phyloP scores from a whole-genome alignment of 2,888 invertebrate genomes.

The Ariolimax columbianus region DNA sequence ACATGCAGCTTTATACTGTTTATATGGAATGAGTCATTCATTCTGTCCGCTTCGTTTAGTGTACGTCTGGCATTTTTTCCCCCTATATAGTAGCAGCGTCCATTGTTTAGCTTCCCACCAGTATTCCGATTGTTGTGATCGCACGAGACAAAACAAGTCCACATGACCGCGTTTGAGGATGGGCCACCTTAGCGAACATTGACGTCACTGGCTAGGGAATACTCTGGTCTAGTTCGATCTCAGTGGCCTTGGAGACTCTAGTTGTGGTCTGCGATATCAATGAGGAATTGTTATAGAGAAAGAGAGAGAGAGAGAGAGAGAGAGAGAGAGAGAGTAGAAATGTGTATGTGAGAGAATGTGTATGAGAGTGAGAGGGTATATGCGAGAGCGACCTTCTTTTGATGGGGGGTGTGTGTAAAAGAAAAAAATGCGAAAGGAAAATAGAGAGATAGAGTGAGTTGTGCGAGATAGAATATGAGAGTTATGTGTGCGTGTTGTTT shows the following conservation, averaged over 20 bases:
- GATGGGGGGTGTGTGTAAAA: not conserved
- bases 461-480: no score
- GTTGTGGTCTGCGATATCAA: not conserved
- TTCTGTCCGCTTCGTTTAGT: no score
- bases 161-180: not conserved
- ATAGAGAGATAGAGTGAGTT: not conserved
- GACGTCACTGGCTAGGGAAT: not conserved
- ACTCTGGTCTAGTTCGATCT: not conserved
- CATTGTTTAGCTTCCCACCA: no score
- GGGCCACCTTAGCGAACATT: not conserved
- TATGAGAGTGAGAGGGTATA: not conserved
- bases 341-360: not conserved
- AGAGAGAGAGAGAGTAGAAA: not conserved
- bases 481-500: no score
- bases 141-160: not conserved
- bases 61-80: no score
- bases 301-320: conserved; percentile 2
- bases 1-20: no score
- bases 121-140: not conserved
- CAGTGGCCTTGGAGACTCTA: not conserved
- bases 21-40: no score
- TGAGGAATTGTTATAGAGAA: no score
- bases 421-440: no score
- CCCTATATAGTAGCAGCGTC: no score
- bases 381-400: not conserved